phyloP scores from a whole-genome alignment of 2,888 invertebrate genomes.

The Vanessa cardui region DNA sequence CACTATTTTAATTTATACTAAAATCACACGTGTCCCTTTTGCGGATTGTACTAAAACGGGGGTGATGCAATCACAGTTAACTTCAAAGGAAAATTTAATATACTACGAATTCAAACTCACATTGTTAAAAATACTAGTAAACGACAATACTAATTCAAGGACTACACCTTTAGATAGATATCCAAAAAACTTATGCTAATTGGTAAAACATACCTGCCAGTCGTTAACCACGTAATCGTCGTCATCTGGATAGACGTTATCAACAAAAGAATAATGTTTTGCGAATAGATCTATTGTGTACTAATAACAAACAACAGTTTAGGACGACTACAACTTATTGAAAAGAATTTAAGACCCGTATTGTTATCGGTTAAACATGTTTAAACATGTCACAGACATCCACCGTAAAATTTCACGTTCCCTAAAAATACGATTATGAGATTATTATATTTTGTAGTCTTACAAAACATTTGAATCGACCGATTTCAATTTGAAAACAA shows the following conservation, averaged over 20 bases:
- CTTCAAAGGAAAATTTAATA: neutral
- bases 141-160: too few species aligned
- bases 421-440: neutral
- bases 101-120: neutral
- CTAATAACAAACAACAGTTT: neutral
- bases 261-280: neutral
- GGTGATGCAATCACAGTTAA: conserved; percentile 52
- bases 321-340: conserved; percentile 1
- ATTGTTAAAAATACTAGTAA: neutral
- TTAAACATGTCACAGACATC: conserved; percentile 29
- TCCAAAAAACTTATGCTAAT: neutral
- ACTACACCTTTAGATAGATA: too few species aligned
- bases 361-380: conserved; percentile 27
- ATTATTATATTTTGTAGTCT: neutral
- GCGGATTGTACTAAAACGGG: conserved; percentile 48
- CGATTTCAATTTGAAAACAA: too few species aligned
- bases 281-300: conserved; percentile 1
- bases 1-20: conserved; percentile 71
- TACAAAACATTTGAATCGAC: too few species aligned
- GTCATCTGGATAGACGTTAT: neutral
- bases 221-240: neutral
- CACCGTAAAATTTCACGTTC: neutral
- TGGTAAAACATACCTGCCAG: neutral
- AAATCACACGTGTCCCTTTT: conserved; percentile 62
- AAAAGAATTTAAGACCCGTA: neutral